phyloP scores from a whole-genome alignment of 2,888 invertebrate species.

The Acleris sparsana region DNA sequence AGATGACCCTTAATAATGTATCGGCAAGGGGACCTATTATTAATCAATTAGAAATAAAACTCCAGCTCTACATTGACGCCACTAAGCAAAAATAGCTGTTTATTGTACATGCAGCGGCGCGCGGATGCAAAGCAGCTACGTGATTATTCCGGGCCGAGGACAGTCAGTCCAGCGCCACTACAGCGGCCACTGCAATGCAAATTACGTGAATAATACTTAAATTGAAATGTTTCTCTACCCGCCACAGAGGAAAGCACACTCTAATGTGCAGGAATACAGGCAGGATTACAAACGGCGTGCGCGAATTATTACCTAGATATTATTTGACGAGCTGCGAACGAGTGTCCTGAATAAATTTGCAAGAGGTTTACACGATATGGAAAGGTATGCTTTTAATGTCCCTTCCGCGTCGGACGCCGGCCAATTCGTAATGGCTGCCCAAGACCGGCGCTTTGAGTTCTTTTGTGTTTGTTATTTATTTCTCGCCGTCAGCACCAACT shows the following conservation, averaged over 20 bases:
- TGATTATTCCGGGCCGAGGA: slow-evolving; percentile 51
- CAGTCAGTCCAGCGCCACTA: slow-evolving; percentile 46
- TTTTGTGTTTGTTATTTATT: slow-evolving; percentile 25
- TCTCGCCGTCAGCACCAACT: slow-evolving; percentile 8
- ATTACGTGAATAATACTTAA: slow-evolving; percentile 68
- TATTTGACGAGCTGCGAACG: slow-evolving; percentile 69
- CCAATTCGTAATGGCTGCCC: slow-evolving; percentile 21
- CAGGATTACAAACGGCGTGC: slow-evolving; percentile 39
- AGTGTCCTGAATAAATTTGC: slow-evolving; percentile 77
- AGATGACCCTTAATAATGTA: too few relatives aligned
- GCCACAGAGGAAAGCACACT: slow-evolving; percentile 45
- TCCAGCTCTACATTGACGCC: slow-evolving; percentile 41
- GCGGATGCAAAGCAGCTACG: slow-evolving; percentile 45
- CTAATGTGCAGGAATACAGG: slow-evolving; percentile 43
- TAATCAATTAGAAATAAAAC: too few relatives aligned
- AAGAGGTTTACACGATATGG: slow-evolving; percentile 69
- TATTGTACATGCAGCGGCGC: slow-evolving; percentile 45
- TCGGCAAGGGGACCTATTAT: too few relatives aligned
- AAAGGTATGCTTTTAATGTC: slow-evolving; percentile 68
- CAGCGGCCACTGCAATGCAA: slow-evolving; percentile 64
- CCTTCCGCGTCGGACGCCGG: slow-evolving; percentile 54
- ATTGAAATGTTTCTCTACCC: slow-evolving; percentile 58
- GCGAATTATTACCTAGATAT: slow-evolving; percentile 57
- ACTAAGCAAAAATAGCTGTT: slow-evolving; percentile 42
- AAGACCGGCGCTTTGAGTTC: slow-evolving; percentile 30